Evolutionary conservation across 2,888 invertebrate genomes (phyloP).

Genomic region (Drosophila fulvimacula): DNA sequence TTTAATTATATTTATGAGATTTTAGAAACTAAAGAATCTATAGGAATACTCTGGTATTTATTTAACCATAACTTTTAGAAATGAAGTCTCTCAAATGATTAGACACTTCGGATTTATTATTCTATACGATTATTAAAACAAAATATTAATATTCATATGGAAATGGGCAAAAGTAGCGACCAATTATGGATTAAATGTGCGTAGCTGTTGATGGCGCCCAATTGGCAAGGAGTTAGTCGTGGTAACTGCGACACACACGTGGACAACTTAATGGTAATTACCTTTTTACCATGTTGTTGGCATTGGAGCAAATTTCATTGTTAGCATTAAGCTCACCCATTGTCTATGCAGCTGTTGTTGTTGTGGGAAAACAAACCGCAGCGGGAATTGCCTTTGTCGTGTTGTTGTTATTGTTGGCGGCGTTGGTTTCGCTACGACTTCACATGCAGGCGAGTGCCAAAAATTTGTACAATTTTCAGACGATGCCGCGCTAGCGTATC

Average conservation of each 20-base stretch:
- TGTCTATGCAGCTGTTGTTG: conserved; percentile 32
- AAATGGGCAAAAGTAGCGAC: background rate
- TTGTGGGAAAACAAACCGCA: conserved; percentile 61
- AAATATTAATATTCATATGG: background rate
- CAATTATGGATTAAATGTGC: conserved; percentile 15
- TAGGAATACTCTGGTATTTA: background rate
- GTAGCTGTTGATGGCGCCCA: conserved; percentile 8
- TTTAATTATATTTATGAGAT: conserved; percentile 1
- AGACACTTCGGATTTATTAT: background rate
- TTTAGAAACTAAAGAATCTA: background rate
- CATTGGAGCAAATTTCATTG: conserved; percentile 69
- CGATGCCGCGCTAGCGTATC: conserved; percentile 29
- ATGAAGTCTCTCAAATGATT: background rate
- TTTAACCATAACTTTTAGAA: background rate
- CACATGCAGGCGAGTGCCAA: conserved; percentile 65
- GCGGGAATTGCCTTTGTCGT: conserved; percentile 62
- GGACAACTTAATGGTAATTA: conserved; percentile 70
- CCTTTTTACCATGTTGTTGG: conserved; percentile 64
- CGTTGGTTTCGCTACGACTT: conserved; percentile 38
- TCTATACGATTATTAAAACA: background rate
- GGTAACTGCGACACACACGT: conserved; percentile 16
- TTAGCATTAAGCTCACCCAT: conserved; percentile 59
- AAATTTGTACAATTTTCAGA: conserved; percentile 71
- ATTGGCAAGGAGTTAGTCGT: conserved; percentile 14
- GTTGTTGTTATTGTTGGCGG: conserved; percentile 37